These are phyloP conservation scores for Nomia melanderi DNA, from an alignment of 1,140 invertebrate genomes.

Conservation along the genomic window DNA sequence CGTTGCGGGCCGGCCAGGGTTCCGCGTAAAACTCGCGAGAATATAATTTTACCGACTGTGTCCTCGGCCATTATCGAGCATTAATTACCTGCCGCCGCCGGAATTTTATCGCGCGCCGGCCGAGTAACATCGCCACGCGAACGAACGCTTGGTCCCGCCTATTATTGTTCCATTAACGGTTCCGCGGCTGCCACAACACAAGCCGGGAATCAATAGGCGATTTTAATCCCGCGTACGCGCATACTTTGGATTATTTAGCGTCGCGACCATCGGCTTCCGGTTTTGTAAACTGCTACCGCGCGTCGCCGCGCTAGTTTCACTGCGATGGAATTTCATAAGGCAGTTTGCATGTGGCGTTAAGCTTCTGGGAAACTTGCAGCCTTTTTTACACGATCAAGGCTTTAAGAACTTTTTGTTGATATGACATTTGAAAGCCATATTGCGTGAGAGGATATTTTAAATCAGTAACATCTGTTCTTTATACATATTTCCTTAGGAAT, in stretches of 20 bases:
- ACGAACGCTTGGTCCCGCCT: slow-evolving; percentile 24
- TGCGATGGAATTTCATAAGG: slow-evolving; percentile 46
- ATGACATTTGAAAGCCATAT: too few relatives aligned
- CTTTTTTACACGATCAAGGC: too few relatives aligned
- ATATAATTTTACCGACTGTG: slow-evolving; percentile 57
- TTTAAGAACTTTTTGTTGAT: too few relatives aligned
- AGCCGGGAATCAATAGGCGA: slow-evolving; percentile 48
- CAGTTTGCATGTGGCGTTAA: too few relatives aligned
- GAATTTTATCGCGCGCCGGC: slow-evolving; percentile 51
- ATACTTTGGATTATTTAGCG: not conserved
- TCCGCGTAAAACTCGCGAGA: slow-evolving; percentile 55
- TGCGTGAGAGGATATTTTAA: too few relatives aligned
- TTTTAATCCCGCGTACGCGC: slow-evolving; percentile 1
- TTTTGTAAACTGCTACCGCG: not conserved
- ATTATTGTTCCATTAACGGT: slow-evolving; percentile 65
- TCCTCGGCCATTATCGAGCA: slow-evolving; percentile 40
- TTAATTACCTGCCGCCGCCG: slow-evolving; percentile 51
- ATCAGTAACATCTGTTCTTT: too few relatives aligned
- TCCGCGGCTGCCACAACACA: slow-evolving; percentile 25
- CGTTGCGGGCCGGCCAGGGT: not conserved
- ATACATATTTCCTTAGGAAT: too few relatives aligned
- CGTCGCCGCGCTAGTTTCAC: too few relatives aligned
- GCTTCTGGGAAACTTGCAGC: too few relatives aligned
- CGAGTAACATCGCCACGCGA: slow-evolving; percentile 34
- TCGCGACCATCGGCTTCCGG: not conserved